Percentiles rank a stretch among this genome's conserved stretches.
Evolutionary conservation across 2,113 vertebrate species (phyloP).

Genomic region (Thymallus thymallus): DNA sequence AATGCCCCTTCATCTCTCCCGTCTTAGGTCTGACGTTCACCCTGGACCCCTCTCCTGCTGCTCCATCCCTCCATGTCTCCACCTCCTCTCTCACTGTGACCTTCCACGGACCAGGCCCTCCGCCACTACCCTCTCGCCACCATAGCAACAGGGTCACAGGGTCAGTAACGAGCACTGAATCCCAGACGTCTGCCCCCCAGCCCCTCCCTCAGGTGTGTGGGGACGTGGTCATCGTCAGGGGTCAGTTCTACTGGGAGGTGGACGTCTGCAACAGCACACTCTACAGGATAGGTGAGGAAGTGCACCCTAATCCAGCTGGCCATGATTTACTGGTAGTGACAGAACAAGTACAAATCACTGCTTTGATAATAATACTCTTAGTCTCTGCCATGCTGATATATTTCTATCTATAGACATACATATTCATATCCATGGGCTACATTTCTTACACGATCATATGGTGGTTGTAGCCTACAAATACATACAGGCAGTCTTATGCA

Average conservation of each 20-base stretch:
- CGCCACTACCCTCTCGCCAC: background rate
- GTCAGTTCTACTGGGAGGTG: constrained; percentile 75
- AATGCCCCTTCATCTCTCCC: background rate
- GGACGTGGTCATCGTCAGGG: constrained; percentile 53
- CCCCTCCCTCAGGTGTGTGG: constrained; percentile 45
- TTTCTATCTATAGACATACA: no score
- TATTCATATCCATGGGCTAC: no score
- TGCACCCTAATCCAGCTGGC: background rate
- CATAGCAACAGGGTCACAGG: background rate
- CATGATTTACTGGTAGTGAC: no score
- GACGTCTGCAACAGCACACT: constrained; percentile 72
- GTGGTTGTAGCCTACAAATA: background rate
- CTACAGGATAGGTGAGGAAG: constrained; percentile 68
- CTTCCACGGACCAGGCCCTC: constrained; percentile 23
- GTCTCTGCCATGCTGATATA: no score
- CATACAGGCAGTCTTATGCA: background rate
- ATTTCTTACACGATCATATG: background rate
- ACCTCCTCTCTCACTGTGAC: constrained; percentile 47
- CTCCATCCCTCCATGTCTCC: constrained; percentile 57
- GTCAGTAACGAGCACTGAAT: background rate
- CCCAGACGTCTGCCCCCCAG: background rate
- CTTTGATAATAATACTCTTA: no score
- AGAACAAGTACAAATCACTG: no score
- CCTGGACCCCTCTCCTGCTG: constrained; percentile 52
- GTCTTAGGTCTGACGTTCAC: constrained; percentile 59